phyloP scores from a whole-genome alignment of 2,888 invertebrate genomes.

The Agrilus biguttatus region DNA sequence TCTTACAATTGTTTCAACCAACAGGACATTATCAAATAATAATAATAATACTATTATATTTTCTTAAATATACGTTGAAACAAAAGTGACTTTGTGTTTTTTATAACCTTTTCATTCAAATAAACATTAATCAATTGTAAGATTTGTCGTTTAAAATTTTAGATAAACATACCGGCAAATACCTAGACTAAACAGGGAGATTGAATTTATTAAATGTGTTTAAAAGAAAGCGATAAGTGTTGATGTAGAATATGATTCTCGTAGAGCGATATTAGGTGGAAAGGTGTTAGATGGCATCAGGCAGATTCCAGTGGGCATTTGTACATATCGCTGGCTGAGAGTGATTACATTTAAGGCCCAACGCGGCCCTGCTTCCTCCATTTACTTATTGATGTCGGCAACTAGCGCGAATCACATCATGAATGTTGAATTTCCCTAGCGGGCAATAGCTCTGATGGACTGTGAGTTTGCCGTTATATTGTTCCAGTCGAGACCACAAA shows the following conservation, averaged over 20 bases:
- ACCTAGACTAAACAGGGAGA: too few relatives aligned
- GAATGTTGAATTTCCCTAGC: conserved; percentile 27
- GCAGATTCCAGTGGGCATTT: conserved; percentile 19
- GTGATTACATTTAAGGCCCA: conserved; percentile 19
- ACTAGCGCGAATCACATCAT: conserved; percentile 27
- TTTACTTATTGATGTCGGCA: conserved; percentile 25
- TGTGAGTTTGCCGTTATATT: conserved; percentile 21
- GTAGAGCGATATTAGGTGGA: not conserved
- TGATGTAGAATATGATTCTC: not conserved
- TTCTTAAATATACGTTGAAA: too few relatives aligned
- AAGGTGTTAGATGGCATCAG: not conserved
- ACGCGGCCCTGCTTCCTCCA: conserved; percentile 14
- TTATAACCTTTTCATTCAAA: too few relatives aligned
- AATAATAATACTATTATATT: too few relatives aligned
- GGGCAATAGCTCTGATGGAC: conserved; percentile 26
- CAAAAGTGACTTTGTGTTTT: too few relatives aligned
- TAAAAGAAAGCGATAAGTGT: too few relatives aligned
- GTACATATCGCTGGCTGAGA: conserved; percentile 21
- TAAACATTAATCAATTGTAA: too few relatives aligned
- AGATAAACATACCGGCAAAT: too few relatives aligned
- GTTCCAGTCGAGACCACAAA: conserved; percentile 13
- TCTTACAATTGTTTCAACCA: too few relatives aligned
- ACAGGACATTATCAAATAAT: too few relatives aligned
- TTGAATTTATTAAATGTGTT: too few relatives aligned
- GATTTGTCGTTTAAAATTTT: too few relatives aligned